Conservation (phyloP, 2,113 vertebrate species). For the Anarrhichthys ocellatus region DNA sequence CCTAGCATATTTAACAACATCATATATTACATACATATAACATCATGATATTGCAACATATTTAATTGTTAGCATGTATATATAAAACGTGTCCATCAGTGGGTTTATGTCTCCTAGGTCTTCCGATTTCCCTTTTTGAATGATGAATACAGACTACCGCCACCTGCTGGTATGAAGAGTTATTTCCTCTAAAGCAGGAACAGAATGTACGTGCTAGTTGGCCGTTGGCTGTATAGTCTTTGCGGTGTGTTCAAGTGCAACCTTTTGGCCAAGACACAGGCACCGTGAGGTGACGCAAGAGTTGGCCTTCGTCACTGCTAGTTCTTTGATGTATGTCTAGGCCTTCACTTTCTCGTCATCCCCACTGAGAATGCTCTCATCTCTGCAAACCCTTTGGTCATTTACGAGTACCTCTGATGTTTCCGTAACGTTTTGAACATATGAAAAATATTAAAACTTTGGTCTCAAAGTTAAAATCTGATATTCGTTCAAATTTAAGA, state of each 20-base stretch:
- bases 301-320: not conserved
- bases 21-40: not conserved
- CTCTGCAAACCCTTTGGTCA: not conserved
- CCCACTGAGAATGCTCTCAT: not conserved
- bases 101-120: not conserved
- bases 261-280: not conserved
- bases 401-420: not conserved
- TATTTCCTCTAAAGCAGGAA: not conserved
- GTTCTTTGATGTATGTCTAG: not conserved
- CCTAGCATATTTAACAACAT: not conserved
- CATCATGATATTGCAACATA: not conserved
- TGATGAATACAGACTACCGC: not conserved
- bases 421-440: not conserved
- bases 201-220: not conserved
- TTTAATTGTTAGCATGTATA: not conserved
- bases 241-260: not conserved
- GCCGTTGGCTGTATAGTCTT: not conserved
- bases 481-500: not conserved
- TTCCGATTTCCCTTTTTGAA: not conserved
- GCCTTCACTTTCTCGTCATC: not conserved
- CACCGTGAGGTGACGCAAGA: not conserved
- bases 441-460: not conserved
- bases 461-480: not conserved
- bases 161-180: not conserved
- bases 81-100: not conserved